Base-by-base conservation (phyloP, 2,888 invertebrate genomes). In the Pheosia gnoma region DNA sequence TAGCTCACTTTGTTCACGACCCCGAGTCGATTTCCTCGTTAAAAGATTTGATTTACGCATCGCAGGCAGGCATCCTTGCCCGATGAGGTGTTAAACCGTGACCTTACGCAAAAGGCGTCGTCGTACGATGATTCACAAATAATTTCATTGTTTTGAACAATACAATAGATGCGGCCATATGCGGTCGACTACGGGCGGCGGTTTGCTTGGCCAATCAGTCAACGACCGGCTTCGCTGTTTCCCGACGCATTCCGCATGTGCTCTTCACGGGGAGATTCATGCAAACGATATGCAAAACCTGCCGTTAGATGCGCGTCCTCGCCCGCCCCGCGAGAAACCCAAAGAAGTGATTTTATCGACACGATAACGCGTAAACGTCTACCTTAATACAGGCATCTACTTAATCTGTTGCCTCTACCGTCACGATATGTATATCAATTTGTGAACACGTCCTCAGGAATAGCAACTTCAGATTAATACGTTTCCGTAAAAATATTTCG, bases 261-360 rank as follows among this genome's bases (percentile, higher is more conserved):
- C 83, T 88, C 83, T 85, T 90, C 88, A 88, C 74, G 71, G 77
- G 82, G 74, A 86, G 89, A 90, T 88, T 86, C 89, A 86, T 84
- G 85, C 84, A 81, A 83, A 82, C 80, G 84, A 88, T 89, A 90
- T 87, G 85, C 86, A 79, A 80, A 84, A 67, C 75, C 68, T 70
- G 78, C 84, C 80, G 82, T 86, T 85, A 85, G 80, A 77, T 73
- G 73, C 79, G 73, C 66, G 79, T 77, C 79, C 73, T 76, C 77
- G 60, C 56, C 58, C 64, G 54, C 71, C 69, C 69, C 70, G 68
- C 71, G 68, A 75, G 72, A 71, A 72, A 69, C 71, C 66, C 77
- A 77, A 69, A 67, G 72, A 58, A 69, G 70, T 67, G 68, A 78
- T 73, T 81, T 79, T 84, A 80, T 73, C 70, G 70, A 72, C 54